A percentile compares a stretch with the other conserved stretches of the same genome.
Conservation (phyloP, 2,888 invertebrate genomes). For the Axea sp. region DNA sequence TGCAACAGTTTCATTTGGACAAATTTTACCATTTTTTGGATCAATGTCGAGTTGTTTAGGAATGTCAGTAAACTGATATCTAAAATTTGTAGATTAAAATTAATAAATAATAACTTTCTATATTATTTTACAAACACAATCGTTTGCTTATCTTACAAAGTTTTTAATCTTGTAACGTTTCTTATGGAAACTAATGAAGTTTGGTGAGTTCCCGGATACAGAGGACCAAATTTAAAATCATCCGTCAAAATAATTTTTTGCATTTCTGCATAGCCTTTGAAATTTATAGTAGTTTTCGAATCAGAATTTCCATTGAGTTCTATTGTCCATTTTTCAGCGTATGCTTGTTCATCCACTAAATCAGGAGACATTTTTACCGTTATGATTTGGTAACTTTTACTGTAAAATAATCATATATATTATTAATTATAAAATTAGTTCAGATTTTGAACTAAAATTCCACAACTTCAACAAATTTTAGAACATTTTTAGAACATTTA, state of each 20-base stretch:
- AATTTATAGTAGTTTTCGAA: slow-evolving; percentile 72
- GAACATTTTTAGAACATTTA: no score
- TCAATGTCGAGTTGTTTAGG: slow-evolving; percentile 60
- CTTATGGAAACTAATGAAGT: slow-evolving; percentile 71
- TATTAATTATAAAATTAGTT: no score
- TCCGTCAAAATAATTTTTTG: slow-evolving; percentile 73
- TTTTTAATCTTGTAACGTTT: slow-evolving; percentile 77
- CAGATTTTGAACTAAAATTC: no score
- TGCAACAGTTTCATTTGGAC: slow-evolving; percentile 67
- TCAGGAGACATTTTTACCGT: slow-evolving; percentile 75
- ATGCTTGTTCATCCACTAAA: slow-evolving; percentile 68
- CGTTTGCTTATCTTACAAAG: no score
- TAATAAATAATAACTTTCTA: no score
- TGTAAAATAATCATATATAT: no score
- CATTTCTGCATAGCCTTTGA: slow-evolving; percentile 77
- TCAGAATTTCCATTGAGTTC: slow-evolving; percentile 77
- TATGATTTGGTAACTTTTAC: slow-evolving; percentile 71
- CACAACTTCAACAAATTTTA: no score
- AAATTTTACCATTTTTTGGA: slow-evolving; percentile 57
- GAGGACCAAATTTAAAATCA: slow-evolving; percentile 74
- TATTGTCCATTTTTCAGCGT: slow-evolving; percentile 79
- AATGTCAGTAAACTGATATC: slow-evolving; percentile 60
- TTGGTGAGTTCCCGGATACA: slow-evolving; percentile 76
- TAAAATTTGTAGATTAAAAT: slow-evolving; percentile 15
- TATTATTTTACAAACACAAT: no score